Base-by-base conservation (phyloP, 2,888 invertebrate species). In the Tachina lurida region DNA sequence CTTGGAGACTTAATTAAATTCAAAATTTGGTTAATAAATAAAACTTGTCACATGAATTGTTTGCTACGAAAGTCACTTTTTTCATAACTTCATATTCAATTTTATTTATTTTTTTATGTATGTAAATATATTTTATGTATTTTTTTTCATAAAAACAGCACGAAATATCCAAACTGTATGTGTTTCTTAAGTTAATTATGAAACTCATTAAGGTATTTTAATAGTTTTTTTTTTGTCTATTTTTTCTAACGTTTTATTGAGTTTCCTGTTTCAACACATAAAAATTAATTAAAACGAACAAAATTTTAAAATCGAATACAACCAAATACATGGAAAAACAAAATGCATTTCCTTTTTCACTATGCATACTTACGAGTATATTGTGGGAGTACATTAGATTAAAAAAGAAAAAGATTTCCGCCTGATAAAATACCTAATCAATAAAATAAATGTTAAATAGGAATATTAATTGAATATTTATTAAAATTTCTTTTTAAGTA, bases 331-430 rank as follows among this genome's bases (percentile, higher is more conserved):
- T 81, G 74, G 74, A 81, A 75, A 81, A 81, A 75, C 54, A 68
- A 75, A 81, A 60, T 81, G 75, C 81, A 81, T 70, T 81, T 81
- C 81, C 81, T 75, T 39, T 31, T 76, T 31, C n/a, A 39, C 10
- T 49, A 22, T 15, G 0, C 3, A 41, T 17, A 39, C 15, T 39
- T 22, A 8, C 19, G 1, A 63, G 9, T n/a, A 45, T 22, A 8
- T 41, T 43, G 45, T 45, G 7, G 56, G 43, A 73, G 17, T 49
- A 49, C 13, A 10, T 19, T 62, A n/a, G 17, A 54, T 13, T 8
- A 10, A 56, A 76, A 52, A n/a, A 41, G n/a, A 12, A 58, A 76
- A 67, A 76, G 67, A 76, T 76, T 76, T 78, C 78, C 68, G 78
- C 22, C 62, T 17, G 17, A 78, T 52, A 54, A 67, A 19, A 62